Evolutionary conservation across 2,113 vertebrate species (phyloP).

Genomic region (human): GRCh38 chr5:38052501-38053000

Average conservation of each 20-base stretch:
- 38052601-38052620: not conserved
- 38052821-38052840: not conserved
- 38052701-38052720: not conserved
- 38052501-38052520: not conserved
- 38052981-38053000: not conserved
- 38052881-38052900: not conserved
- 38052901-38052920: not conserved
- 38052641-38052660: not conserved
- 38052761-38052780: not conserved
- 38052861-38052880: not conserved
- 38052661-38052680: not conserved
- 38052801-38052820: not conserved
- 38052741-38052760: not conserved
- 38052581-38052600: not conserved
- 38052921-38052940: not conserved
- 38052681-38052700: not conserved
- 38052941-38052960: not conserved
- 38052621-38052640: conserved; percentile 14
- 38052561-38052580: not conserved
- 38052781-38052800: not conserved
- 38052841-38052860: not conserved
- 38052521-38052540: not conserved
- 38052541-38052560: not conserved
- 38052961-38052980: not conserved
- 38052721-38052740: not conserved